These are phyloP conservation scores for Sarcophaga caerulescens DNA, from an alignment of 2,888 invertebrate species.

Conservation along the genomic window DNA sequence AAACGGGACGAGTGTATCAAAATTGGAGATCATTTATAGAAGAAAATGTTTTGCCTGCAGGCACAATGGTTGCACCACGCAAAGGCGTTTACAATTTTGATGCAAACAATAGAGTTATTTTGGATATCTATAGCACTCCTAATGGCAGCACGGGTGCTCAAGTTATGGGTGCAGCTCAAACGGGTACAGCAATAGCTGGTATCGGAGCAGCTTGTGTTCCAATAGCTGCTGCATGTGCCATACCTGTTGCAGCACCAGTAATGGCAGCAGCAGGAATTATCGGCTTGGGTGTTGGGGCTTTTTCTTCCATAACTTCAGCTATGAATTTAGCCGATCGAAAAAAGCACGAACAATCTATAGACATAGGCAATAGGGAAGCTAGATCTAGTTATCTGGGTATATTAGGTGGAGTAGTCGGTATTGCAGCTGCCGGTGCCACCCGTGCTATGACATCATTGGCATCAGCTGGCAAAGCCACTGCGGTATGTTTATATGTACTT, in stretches of 20 bases:
- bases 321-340: constrained; percentile 73
- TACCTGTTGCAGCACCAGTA: constrained; percentile 74
- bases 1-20: constrained; percentile 81
- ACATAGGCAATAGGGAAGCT: constrained; percentile 73
- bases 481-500: constrained; percentile 68
- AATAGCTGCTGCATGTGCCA: constrained; percentile 68
- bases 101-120: constrained; percentile 57
- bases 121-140: constrained; percentile 75
- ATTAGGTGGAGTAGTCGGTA: constrained; percentile 72
- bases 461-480: constrained; percentile 74
- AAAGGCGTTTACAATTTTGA: constrained; percentile 78
- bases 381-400: constrained; percentile 76
- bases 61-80: constrained; percentile 81
- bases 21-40: constrained; percentile 81
- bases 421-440: constrained; percentile 76
- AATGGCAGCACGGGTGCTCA: constrained; percentile 63
- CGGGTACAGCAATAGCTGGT: constrained; percentile 71
- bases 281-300: constrained; percentile 72
- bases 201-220: constrained; percentile 72
- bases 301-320: constrained; percentile 73
- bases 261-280: constrained; percentile 71
- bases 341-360: constrained; percentile 77
- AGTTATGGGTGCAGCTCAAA: constrained; percentile 70
- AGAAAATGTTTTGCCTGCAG: constrained; percentile 81
- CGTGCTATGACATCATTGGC: constrained; percentile 72